Percentiles rank a stretch among this genome's conserved stretches.
Conservation (phyloP, 1,140 invertebrate genomes). For the Drosophila hydei region DNA sequence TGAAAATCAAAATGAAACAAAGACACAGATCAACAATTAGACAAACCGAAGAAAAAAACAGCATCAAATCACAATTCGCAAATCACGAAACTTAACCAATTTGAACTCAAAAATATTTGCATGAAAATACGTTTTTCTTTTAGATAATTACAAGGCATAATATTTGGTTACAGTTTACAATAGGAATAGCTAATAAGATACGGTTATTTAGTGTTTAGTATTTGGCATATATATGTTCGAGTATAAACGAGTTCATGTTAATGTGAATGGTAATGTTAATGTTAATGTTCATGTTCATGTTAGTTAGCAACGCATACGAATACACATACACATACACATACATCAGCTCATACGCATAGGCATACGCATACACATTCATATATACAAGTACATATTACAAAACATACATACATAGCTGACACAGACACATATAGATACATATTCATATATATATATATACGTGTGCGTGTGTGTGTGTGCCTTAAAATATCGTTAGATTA, state of each 20-base stretch:
- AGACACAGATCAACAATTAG: conserved; percentile 23
- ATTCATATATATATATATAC: conserved; percentile 43
- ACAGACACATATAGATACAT: background rate
- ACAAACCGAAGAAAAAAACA: conserved; percentile 2
- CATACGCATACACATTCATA: conserved; percentile 1
- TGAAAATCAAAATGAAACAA: conserved; percentile 23
- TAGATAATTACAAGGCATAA: conserved; percentile 37
- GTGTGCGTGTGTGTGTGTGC: background rate
- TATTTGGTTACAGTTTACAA: conserved; percentile 36
- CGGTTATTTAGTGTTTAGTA: conserved; percentile 24
- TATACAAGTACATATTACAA: conserved; percentile 2
- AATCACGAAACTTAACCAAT: conserved; percentile 7
- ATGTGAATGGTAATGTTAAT: background rate
- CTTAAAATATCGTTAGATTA: conserved; percentile 3
- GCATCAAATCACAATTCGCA: conserved; percentile 29
- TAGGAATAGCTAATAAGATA: conserved; percentile 23
- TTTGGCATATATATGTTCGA: background rate
- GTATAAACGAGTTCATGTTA: conserved; percentile 18
- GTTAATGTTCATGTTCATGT: conserved; percentile 9
- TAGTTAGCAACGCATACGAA: conserved; percentile 17
- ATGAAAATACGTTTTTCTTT: background rate
- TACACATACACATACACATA: conserved; percentile 21
- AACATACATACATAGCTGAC: no score
- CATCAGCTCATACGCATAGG: conserved; percentile 25
- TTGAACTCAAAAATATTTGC: conserved; percentile 3